Percentiles rank a stretch among this genome's conserved stretches.
phyloP scores from a whole-genome alignment of 2,888 invertebrate species.

The Pseudolycoriella hygida region DNA sequence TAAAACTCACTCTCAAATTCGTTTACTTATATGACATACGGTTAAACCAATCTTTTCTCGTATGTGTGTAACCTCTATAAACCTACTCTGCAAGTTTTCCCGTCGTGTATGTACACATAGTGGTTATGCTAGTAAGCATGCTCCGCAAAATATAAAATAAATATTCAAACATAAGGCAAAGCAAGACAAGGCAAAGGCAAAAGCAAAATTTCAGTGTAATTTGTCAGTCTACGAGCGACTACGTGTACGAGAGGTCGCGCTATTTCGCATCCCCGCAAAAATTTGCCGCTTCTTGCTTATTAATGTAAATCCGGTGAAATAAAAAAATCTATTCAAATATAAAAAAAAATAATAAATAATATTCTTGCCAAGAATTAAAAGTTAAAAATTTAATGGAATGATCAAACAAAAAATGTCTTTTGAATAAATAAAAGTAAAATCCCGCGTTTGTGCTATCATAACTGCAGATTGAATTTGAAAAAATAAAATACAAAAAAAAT shows the following conservation, averaged over 20 bases:
- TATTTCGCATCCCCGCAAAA: conserved; percentile 17
- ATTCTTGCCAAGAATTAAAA: not conserved
- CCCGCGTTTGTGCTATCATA: too few species aligned
- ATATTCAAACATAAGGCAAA: not conserved
- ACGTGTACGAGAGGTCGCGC: conserved; percentile 29
- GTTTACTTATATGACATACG: too few species aligned
- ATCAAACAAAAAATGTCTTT: too few species aligned
- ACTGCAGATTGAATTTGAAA: too few species aligned
- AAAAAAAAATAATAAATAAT: not conserved
- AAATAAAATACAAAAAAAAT: too few species aligned
- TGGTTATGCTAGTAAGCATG: not conserved
- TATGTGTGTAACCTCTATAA: too few species aligned
- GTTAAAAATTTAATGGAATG: too few species aligned
- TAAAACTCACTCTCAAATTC: too few species aligned
- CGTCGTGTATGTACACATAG: too few species aligned
- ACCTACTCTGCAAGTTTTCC: too few species aligned
- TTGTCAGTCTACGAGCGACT: conserved; percentile 30
- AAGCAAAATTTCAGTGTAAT: conserved; percentile 9
- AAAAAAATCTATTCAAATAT: conserved; percentile 1
- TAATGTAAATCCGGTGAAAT: conserved; percentile 6
- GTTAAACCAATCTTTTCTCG: too few species aligned
- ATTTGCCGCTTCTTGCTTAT: conserved; percentile 18
- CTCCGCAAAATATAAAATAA: not conserved
- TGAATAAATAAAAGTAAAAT: too few species aligned
- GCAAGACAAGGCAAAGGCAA: not conserved